These are phyloP conservation scores for Rhyzopertha dominica DNA, from an alignment of 1,140 invertebrate species.

Conservation along the genomic window DNA sequence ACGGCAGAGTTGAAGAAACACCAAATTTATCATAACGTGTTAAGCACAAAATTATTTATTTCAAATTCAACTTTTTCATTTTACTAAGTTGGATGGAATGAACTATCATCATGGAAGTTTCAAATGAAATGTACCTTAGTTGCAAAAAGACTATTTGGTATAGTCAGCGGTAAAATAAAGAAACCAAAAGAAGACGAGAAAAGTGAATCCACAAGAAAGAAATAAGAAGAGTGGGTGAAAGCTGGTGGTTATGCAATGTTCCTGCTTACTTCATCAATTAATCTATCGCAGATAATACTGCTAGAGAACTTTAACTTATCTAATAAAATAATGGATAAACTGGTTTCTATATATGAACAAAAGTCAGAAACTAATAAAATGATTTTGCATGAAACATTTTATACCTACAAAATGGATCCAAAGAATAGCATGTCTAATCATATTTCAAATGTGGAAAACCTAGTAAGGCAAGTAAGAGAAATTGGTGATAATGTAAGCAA, in stretches of 20 bases:
- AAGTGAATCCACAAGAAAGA: no score
- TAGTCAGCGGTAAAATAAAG: conserved; percentile 20
- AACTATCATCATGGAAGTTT: conserved; percentile 41
- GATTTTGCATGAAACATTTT: conserved; percentile 41
- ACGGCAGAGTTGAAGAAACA: no score
- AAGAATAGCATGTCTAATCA: conserved; percentile 38
- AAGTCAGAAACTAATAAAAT: conserved; percentile 40
- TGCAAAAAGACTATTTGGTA: conserved; percentile 33
- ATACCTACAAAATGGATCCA: conserved; percentile 39
- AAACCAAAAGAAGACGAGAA: conserved; percentile 6
- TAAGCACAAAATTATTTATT: no score
- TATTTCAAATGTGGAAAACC: conserved; percentile 40
- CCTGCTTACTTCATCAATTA: conserved; percentile 37
- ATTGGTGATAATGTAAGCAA: conserved; percentile 40
- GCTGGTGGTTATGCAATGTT: conserved; percentile 38
- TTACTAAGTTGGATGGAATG: conserved; percentile 34
- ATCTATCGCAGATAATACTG: conserved; percentile 36
- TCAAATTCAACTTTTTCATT: no score
- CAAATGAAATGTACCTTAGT: conserved; percentile 37
- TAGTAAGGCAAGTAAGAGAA: conserved; percentile 39
- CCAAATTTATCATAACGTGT: no score
- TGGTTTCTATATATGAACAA: conserved; percentile 39
- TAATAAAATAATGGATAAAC: conserved; percentile 32
- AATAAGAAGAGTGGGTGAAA: conserved; percentile 31
- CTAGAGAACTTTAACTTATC: conserved; percentile 38